Evolutionary conservation across 2,113 vertebrate species (phyloP).

Genomic region (Rynchops niger): DNA sequence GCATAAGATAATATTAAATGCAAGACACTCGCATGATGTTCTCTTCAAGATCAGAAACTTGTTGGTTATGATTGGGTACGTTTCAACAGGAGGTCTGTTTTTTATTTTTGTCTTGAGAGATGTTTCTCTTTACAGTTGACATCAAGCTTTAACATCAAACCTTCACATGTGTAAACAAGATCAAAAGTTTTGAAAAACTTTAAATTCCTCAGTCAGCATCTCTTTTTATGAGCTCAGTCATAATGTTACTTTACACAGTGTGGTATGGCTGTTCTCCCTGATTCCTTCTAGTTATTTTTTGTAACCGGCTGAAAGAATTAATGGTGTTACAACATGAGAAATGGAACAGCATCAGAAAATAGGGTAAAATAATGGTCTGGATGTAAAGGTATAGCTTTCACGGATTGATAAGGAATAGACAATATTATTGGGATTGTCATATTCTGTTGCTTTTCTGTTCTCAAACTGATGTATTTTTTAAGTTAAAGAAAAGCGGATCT

Average conservation of each 20-base stretch:
- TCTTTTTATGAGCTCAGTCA: slow-evolving; percentile 42
- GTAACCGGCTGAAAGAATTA: not conserved
- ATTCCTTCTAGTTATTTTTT: not conserved
- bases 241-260: not conserved
- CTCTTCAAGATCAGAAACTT: slow-evolving; percentile 50
- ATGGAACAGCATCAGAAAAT: not conserved
- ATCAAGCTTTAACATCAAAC: slow-evolving; percentile 40
- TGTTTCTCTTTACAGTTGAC: slow-evolving; percentile 28
- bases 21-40: not conserved
- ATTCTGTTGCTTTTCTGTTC: not conserved
- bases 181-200: slow-evolving; percentile 63
- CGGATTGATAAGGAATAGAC: not conserved
- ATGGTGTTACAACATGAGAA: not conserved
- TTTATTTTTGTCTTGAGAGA: not conserved
- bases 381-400: not conserved
- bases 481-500: not conserved
- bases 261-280: not conserved
- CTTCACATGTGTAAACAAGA: slow-evolving; percentile 50
- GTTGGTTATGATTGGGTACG: not conserved
- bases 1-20: slow-evolving; percentile 31
- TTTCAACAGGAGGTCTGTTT: slow-evolving; percentile 35
- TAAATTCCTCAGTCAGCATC: slow-evolving; percentile 49
- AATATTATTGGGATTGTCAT: not conserved
- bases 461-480: not conserved
- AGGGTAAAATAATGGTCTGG: not conserved